Evolutionary conservation across 1,140 invertebrate genomes (phyloP).

Genomic region (Dryas iulia): DNA sequence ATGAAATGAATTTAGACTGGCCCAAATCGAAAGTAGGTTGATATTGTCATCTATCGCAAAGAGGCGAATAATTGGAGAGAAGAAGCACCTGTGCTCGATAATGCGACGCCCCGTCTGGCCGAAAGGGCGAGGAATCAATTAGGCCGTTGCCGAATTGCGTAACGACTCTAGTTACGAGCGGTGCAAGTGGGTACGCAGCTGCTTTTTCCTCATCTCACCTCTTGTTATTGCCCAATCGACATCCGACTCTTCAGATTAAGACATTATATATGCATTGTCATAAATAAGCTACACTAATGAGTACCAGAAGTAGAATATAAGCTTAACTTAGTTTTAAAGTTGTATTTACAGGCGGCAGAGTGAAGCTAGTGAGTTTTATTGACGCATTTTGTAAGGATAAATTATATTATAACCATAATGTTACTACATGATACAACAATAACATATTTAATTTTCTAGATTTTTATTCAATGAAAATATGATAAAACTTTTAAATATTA

Average conservation of each 20-base stretch:
- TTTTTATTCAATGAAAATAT: no score
- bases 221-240: constrained; percentile 75
- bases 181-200: constrained; percentile 67
- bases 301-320: neutral
- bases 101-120: constrained; percentile 73
- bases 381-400: neutral
- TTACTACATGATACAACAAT: no score
- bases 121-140: constrained; percentile 78
- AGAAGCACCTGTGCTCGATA: constrained; percentile 74
- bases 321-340: neutral
- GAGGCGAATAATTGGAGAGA: constrained; percentile 67
- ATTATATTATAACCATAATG: neutral
- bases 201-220: constrained; percentile 75
- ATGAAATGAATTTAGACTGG: constrained; percentile 55
- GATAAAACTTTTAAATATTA: no score
- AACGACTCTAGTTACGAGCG: constrained; percentile 76
- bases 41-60: constrained; percentile 58
- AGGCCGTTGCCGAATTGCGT: constrained; percentile 74
- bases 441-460: no score
- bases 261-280: constrained; percentile 67
- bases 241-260: constrained; percentile 71
- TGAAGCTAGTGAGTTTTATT: neutral
- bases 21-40: constrained; percentile 49
- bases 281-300: neutral
- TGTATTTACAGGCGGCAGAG: neutral